Evolutionary conservation across 2,113 vertebrate genomes (phyloP).

Genomic region (Limnothrissa miodon): DNA sequence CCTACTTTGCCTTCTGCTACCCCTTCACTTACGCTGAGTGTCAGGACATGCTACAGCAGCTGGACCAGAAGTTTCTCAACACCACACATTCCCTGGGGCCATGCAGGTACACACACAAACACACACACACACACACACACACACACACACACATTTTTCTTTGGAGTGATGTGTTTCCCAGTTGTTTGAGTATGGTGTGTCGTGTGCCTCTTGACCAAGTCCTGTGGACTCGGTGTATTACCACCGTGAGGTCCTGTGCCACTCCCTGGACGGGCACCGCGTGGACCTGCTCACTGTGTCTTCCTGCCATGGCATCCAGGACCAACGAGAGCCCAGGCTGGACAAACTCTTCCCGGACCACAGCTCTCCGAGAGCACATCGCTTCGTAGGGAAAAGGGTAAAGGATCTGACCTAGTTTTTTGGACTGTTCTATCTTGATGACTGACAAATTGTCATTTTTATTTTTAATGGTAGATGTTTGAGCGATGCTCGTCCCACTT

Average conservation of each 20-base stretch:
- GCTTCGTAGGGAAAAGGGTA: slow-evolving; percentile 87
- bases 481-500: background rate
- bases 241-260: slow-evolving; percentile 90
- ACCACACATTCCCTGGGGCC: slow-evolving; percentile 69
- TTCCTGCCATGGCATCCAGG: slow-evolving; percentile 87
- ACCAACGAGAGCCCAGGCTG: slow-evolving; percentile 84
- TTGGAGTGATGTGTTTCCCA: background rate
- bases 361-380: slow-evolving; percentile 77
- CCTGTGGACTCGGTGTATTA: slow-evolving; percentile 83
- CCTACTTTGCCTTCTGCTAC: slow-evolving; percentile 96
- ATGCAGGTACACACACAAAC: slow-evolving; percentile 72
- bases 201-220: slow-evolving; percentile 60
- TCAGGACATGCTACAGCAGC: slow-evolving; percentile 87
- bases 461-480: background rate
- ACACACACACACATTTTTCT: slow-evolving; percentile 8
- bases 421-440: no score
- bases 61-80: slow-evolving; percentile 81
- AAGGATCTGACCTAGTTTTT: slow-evolving; percentile 33
- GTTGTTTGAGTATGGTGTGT: slow-evolving; percentile 11
- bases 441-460: background rate
- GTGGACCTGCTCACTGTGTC: slow-evolving; percentile 94
- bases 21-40: slow-evolving; percentile 93
- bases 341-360: slow-evolving; percentile 90
- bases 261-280: slow-evolving; percentile 86
- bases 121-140: background rate